A percentile compares a stretch with the other conserved stretches of the same genome.
Conservation (phyloP, 2,888 invertebrate genomes). For the Lepidochitona cinerea region DNA sequence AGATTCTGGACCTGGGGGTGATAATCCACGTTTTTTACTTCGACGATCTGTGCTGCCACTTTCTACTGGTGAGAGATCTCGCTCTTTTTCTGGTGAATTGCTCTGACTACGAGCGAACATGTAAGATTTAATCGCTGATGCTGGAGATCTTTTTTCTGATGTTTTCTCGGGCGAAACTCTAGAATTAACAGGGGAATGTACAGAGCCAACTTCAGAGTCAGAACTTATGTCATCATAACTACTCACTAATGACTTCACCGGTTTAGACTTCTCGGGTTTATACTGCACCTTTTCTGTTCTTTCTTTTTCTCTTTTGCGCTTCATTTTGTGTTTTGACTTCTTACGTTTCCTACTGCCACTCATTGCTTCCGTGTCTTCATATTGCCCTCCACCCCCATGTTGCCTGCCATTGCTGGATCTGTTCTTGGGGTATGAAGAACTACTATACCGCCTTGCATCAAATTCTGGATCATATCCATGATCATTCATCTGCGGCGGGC, state of each 20-base stretch:
- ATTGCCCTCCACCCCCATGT: neutral
- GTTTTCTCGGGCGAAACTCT: slow-evolving; percentile 5
- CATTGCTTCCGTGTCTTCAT: neutral
- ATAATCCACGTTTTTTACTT: slow-evolving; percentile 45
- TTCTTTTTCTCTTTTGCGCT: slow-evolving; percentile 16
- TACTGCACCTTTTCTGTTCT: slow-evolving; percentile 24
- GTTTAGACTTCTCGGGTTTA: slow-evolving; percentile 25
- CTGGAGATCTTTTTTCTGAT: neutral
- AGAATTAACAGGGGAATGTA: neutral
- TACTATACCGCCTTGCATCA: slow-evolving; percentile 60
- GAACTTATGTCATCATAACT: slow-evolving; percentile 63
- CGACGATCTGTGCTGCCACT: slow-evolving; percentile 38
- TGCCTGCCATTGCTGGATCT: neutral
- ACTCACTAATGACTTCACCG: slow-evolving; percentile 41
- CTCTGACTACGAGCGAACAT: slow-evolving; percentile 51
- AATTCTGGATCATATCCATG: slow-evolving; percentile 42
- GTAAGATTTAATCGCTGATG: slow-evolving; percentile 32
- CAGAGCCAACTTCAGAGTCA: slow-evolving; percentile 52
- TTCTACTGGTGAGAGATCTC: neutral
- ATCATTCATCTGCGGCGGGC: neutral
- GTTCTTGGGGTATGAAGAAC: neutral
- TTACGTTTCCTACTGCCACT: slow-evolving; percentile 20
- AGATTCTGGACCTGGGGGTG: slow-evolving; percentile 29
- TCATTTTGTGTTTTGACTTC: slow-evolving; percentile 7
- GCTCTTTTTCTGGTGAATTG: slow-evolving; percentile 47